Evolutionary conservation across 2,888 invertebrate genomes (phyloP).

Genomic region (Drosophila nr. perissopoda): DNA sequence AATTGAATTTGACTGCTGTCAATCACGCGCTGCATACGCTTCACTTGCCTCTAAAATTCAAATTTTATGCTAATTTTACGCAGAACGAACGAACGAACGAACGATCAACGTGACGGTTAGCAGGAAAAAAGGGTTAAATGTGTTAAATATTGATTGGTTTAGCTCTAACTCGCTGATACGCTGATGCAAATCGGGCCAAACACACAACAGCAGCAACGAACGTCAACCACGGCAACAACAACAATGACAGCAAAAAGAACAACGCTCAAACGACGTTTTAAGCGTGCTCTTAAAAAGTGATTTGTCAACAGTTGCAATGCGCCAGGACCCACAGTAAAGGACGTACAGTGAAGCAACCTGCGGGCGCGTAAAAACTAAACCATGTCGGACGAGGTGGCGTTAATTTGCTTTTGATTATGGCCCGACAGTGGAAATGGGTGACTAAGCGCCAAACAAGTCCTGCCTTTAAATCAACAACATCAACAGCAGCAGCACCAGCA

Average conservation of each 20-base stretch:
- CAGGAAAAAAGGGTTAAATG: conserved; percentile 72
- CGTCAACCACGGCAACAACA: conserved; percentile 5
- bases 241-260: conserved; percentile 34
- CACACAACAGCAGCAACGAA: conserved; percentile 13
- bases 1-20: conserved; percentile 81
- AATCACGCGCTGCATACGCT: conserved; percentile 80
- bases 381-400: conserved; percentile 60
- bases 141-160: conserved; percentile 80
- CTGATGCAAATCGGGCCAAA: conserved; percentile 40
- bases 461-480: conserved; percentile 26
- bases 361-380: conserved; percentile 50
- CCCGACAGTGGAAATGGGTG: conserved; percentile 55
- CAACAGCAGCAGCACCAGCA: conserved; percentile 5
- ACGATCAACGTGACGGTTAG: conserved; percentile 55
- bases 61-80: conserved; percentile 80
- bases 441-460: conserved; percentile 47
- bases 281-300: conserved; percentile 79
- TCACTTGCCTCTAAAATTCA: conserved; percentile 78
- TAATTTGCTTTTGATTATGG: conserved; percentile 78
- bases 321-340: conserved; percentile 27
- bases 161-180: conserved; percentile 57
- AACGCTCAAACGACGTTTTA: conserved; percentile 75
- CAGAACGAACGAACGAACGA: conserved; percentile 53
- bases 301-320: conserved; percentile 79
- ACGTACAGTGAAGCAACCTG: conserved; percentile 17